phyloP scores from a whole-genome alignment of 2,888 invertebrate species.

The Drosophila nr. fundita region DNA sequence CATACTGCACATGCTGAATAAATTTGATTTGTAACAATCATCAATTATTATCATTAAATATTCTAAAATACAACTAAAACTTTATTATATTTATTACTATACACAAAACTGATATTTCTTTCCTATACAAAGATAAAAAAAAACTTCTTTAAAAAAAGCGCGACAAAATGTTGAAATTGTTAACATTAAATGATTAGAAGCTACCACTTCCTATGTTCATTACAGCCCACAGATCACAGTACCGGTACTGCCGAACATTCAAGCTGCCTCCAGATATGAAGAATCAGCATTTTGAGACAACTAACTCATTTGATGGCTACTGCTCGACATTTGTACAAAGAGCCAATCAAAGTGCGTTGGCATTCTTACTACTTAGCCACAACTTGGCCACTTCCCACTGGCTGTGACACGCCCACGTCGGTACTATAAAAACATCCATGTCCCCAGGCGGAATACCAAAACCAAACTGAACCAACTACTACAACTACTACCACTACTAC shows the following conservation, averaged over 20 bases:
- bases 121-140: neutral
- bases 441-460: constrained; percentile 18
- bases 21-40: neutral
- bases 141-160: neutral
- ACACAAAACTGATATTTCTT: neutral
- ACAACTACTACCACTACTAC: neutral
- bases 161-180: constrained; percentile 14
- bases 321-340: constrained; percentile 6
- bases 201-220: constrained; percentile 1
- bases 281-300: constrained; percentile 21
- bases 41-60: neutral
- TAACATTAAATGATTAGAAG: constrained; percentile 9
- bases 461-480: constrained; percentile 5
- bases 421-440: constrained; percentile 16
- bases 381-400: constrained; percentile 26
- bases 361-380: constrained; percentile 25
- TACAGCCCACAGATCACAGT: constrained; percentile 7
- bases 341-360: constrained; percentile 36
- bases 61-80: neutral
- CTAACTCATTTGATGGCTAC: constrained; percentile 39
- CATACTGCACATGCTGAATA: neutral
- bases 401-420: constrained; percentile 38
- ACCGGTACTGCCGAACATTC: neutral
- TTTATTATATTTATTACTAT: neutral
- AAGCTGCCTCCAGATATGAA: neutral